These are phyloP conservation scores for Danio jaintianensis DNA, from an alignment of 2,797 vertebrate species.

Conservation along the genomic window DNA sequence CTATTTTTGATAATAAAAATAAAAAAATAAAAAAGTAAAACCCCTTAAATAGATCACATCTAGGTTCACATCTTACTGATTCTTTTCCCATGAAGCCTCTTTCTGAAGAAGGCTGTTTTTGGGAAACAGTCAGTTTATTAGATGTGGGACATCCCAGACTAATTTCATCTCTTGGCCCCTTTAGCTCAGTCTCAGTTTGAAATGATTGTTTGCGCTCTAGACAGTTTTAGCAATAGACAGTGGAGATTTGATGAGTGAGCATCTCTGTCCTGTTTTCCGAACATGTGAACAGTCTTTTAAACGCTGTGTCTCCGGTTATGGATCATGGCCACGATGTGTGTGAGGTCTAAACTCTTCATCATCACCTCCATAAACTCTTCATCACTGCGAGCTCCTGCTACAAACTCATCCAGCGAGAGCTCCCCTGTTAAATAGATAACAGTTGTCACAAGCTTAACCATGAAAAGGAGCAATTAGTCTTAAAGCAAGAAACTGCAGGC, in stretches of 20 bases:
- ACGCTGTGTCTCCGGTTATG: slow-evolving; percentile 84
- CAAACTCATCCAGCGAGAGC: slow-evolving; percentile 90
- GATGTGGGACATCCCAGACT: slow-evolving; percentile 1
- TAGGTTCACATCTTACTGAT: background rate
- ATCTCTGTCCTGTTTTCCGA: background rate
- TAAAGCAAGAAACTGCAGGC: background rate
- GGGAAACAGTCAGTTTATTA: slow-evolving; percentile 24
- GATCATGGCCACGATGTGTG: slow-evolving; percentile 90
- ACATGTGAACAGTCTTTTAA: slow-evolving; percentile 62
- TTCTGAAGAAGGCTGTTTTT: background rate
- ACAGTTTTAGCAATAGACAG: slow-evolving; percentile 17
- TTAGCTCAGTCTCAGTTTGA: background rate
- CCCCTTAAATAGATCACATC: background rate
- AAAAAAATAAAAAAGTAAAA: slow-evolving; percentile 23
- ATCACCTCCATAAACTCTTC: slow-evolving; percentile 91
- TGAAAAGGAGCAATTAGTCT: background rate
- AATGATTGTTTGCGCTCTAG: background rate
- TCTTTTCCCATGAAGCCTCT: slow-evolving; percentile 13
- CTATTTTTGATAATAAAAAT: slow-evolving; percentile 5
- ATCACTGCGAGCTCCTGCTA: slow-evolving; percentile 86
- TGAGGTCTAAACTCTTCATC: slow-evolving; percentile 90
- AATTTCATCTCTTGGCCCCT: slow-evolving; percentile 4
- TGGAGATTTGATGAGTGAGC: background rate
- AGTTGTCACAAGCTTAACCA: background rate
- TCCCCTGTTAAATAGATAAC: slow-evolving; percentile 75